A percentile compares a stretch with the other conserved stretches of the same genome.
Evolutionary conservation across 2,113 vertebrate species (phyloP).

Genomic region (Xiphorhynchus elegans): DNA sequence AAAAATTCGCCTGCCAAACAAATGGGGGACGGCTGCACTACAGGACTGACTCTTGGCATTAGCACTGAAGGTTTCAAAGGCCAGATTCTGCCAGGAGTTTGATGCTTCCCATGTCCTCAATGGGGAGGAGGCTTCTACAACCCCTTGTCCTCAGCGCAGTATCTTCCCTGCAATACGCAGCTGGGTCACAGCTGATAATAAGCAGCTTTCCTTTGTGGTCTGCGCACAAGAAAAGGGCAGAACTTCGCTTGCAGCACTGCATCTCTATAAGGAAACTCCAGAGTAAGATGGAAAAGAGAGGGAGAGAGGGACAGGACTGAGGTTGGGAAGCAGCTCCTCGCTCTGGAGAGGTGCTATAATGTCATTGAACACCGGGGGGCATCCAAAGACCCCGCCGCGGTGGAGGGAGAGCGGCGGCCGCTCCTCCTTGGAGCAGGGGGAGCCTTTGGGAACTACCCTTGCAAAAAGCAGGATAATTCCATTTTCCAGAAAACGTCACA

Average conservation of each 20-base stretch:
- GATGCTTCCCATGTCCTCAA: accelerated
- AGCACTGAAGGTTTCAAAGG: neutral
- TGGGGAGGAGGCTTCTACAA: neutral
- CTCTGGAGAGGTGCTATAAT: neutral
- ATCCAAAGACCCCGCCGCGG: neutral
- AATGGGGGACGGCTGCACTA: accelerated
- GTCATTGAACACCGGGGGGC: neutral
- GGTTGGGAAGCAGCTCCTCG: neutral
- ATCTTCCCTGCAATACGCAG: neutral
- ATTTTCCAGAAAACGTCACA: neutral
- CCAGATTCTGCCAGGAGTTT: neutral
- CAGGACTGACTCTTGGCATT: neutral
- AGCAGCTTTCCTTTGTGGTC: neutral
- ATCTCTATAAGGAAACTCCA: accelerated
- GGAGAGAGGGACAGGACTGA: too few species aligned
- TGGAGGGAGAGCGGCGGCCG: neutral
- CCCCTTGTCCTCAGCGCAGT: accelerated
- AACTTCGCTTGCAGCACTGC: neutral
- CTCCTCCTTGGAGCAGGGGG: neutral
- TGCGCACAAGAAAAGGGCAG: accelerated
- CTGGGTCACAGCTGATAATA: too few species aligned
- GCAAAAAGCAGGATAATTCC: neutral
- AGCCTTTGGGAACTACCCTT: neutral
- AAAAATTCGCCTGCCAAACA: neutral
- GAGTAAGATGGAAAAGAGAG: neutral